These are phyloP conservation scores for Suillia variegata DNA, from an alignment of 2,888 invertebrate species.

Conservation along the genomic window DNA sequence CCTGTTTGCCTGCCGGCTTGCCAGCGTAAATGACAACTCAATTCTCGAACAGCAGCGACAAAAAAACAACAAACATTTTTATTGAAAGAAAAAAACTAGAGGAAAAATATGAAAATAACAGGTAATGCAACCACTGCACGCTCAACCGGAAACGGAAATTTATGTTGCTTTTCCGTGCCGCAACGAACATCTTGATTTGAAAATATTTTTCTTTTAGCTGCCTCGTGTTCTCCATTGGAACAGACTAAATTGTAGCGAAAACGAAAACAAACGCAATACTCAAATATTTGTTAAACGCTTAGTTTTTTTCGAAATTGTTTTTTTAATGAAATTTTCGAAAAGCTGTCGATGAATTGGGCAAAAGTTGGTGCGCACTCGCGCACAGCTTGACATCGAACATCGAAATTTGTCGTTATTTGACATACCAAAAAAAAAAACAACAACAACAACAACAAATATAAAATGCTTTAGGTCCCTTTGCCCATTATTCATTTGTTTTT, in stretches of 20 bases:
- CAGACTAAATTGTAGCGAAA: background rate
- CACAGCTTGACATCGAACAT: slow-evolving; percentile 1
- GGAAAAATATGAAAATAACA: background rate
- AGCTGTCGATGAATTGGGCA: slow-evolving; percentile 11
- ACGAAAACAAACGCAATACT: slow-evolving; percentile 9
- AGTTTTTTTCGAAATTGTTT: background rate
- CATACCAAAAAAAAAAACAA: background rate
- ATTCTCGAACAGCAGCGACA: background rate
- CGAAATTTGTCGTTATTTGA: background rate
- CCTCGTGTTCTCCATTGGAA: background rate
- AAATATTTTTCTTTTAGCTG: background rate
- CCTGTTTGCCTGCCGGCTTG: no score
- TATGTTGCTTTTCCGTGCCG: slow-evolving; percentile 31
- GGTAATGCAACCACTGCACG: slow-evolving; percentile 4
- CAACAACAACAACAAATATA: no score
- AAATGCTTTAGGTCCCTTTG: background rate
- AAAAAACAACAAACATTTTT: background rate
- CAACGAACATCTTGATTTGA: no score
- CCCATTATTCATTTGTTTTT: background rate
- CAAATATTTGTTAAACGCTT: slow-evolving; percentile 1
- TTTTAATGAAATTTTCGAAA: background rate
- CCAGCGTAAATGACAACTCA: background rate
- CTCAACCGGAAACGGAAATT: slow-evolving; percentile 48
- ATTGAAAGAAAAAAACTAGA: background rate
- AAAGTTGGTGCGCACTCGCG: background rate